Base-by-base conservation (phyloP, 2,113 vertebrate species). In the Dendropsophus ebraccatus region DNA sequence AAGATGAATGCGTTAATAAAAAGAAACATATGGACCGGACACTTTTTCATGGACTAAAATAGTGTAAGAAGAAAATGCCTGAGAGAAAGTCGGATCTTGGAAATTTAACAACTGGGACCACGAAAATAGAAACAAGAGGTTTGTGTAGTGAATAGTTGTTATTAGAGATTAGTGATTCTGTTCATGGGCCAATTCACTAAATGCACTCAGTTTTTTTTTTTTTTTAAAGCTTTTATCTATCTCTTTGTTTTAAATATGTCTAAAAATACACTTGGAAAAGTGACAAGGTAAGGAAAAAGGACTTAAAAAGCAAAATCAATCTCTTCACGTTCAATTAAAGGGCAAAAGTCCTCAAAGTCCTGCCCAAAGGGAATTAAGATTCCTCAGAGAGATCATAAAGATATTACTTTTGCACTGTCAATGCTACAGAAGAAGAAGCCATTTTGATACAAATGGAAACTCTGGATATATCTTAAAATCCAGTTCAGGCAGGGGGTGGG, bases 11-110 rank as follows among this genome's bases (percentile, higher is more conserved):
- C 75, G 82, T 30, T 74, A 45, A 77, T 84, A 77, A 84, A 77
- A 76, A 50, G 69, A 75, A 84, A 77, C 83, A 85, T 16, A 78
- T 85, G 83, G 83, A 65, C 12, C 69, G 74, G 74, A 65, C 12
- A 67, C 28, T 37, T 65, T 65, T 76, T 67, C 83, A 83, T 77
- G 83, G 83, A 62, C 60, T 78, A 35, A 85, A 77, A 69, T 78
- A 85, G 58, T 52, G 28, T 76, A 76, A 25, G n/a, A 37, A 67
- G 41, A 50, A 85, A 84, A 62, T 74, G 54, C 35, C 23, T 76
- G 54, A 62, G 52, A 73, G 37, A 16, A 77, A 21, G 83, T 41
- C 54, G 67, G 25, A 77, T 84, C 72, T 65, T 85, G 30, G 50
- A 77, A 35, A 54, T 67, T 77, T 85, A 50, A 65, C 73, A 84